Evolutionary conservation across 1,140 invertebrate genomes (phyloP).

Genomic region (Eumaeus atala): DNA sequence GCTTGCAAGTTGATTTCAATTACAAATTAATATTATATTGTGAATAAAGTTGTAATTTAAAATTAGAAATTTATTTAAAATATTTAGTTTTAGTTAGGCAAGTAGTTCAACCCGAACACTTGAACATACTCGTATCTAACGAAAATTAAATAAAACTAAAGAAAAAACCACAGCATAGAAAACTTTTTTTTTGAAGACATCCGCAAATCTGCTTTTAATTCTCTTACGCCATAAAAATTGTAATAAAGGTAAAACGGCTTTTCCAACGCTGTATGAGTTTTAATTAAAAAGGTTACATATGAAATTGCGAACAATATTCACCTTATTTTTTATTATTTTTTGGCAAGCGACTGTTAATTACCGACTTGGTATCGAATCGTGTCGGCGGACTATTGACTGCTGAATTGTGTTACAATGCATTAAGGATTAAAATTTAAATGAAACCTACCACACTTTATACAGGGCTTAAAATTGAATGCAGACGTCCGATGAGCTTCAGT

Average conservation of each 20-base stretch:
- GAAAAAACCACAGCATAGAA: neutral
- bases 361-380: constrained; percentile 21
- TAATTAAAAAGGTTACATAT: constrained; percentile 8
- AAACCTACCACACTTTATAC: neutral
- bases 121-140: neutral
- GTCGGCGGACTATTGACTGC: constrained; percentile 21
- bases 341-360: constrained; percentile 24
- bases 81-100: neutral
- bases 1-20: no score
- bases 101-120: neutral
- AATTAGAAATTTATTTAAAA: no score
- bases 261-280: constrained; percentile 3
- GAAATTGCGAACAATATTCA: constrained; percentile 2
- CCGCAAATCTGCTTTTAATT: constrained; percentile 3
- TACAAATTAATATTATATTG: no score
- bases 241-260: constrained; percentile 8
- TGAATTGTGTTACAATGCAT: constrained; percentile 14
- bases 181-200: neutral
- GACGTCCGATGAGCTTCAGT: constrained; percentile 5
- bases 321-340: constrained; percentile 19
- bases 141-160: neutral
- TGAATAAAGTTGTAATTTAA: no score
- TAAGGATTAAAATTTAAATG: neutral
- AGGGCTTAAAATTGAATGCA: constrained; percentile 14
- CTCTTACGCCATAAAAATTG: constrained; percentile 8